These are phyloP conservation scores for Spinus olivaceus DNA, from an alignment of 2,797 vertebrate species.

Conservation along the genomic window DNA sequence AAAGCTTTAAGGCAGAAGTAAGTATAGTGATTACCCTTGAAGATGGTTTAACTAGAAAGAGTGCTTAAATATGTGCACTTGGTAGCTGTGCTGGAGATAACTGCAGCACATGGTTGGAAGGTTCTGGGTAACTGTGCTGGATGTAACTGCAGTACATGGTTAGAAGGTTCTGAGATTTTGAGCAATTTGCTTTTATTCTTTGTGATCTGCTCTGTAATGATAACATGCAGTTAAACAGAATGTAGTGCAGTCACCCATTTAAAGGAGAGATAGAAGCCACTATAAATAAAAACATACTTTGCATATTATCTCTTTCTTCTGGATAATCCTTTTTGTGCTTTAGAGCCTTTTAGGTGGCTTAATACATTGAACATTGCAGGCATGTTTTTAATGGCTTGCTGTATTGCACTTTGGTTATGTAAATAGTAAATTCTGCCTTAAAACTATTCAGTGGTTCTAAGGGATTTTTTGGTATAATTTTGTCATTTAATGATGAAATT, in stretches of 20 bases:
- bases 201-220: constrained; percentile 42
- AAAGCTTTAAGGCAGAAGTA: neutral
- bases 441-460: neutral
- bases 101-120: neutral
- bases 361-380: neutral
- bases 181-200: constrained; percentile 15
- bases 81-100: neutral
- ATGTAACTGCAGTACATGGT: neutral
- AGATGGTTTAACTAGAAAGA: neutral
- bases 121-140: neutral
- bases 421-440: constrained; percentile 14
- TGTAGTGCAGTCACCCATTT: constrained; percentile 9
- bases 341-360: neutral
- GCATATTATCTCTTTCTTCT: neutral
- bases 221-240: neutral
- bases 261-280: constrained; percentile 8
- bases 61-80: neutral
- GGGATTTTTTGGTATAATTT: neutral
- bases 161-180: neutral
- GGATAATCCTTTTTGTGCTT: constrained; percentile 1
- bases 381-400: neutral
- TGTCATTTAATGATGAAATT: neutral
- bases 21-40: neutral
- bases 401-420: constrained; percentile 6
- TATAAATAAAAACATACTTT: constrained; percentile 36